Evolutionary conservation across 1,140 invertebrate species (phyloP), one percentile per base, ranked within the genome.

Genomic region (Goniozus legneri): DNA sequence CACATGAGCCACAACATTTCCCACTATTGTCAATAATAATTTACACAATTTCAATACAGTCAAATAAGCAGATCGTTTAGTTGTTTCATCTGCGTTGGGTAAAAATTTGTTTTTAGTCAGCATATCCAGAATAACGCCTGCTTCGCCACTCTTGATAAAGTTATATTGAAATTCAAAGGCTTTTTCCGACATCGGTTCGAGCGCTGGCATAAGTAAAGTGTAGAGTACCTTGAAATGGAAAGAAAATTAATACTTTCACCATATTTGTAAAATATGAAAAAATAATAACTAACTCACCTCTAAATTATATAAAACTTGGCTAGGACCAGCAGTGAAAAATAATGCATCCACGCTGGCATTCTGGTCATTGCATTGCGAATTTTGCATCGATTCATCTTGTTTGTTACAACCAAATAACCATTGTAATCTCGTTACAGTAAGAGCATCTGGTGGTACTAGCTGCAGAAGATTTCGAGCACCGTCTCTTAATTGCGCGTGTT

Each of bases 41-140:
- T 97, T 97, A 40, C 85, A 87, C 38, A 97, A 79, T 70, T 92
- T 91, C 37, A 98, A 77, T 36, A 95, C 85, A 35, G 90, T 86
- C 54, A 94, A 79, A 73, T 92, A 94, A 0, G 92, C 92, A 33
- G 88, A 86, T 16, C 88, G 82, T 73, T 88, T 90, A 0, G 88
- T 92, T 18, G 82, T 81, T 49, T 88, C 82, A 68, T 94, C 91
- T 12, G 89, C 87, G 58, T 82, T 86, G 3, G 86, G 82, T 65
- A 94, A 73, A 69, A 94, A 94, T 71, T 91, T 92, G 61, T 91
- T 91, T 64, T 90, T 90, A 3, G 87, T 91, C 24, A 94, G 67
- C 84, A 94, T 87, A 49, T 91, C 89, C 12, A 94, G 77, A 45
- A 92, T 83, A 38, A 88, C 79, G 42, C 85, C 82, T 8, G 89